phyloP scores from a whole-genome alignment of 2,888 invertebrate species.

The Chymomyza amoena region DNA sequence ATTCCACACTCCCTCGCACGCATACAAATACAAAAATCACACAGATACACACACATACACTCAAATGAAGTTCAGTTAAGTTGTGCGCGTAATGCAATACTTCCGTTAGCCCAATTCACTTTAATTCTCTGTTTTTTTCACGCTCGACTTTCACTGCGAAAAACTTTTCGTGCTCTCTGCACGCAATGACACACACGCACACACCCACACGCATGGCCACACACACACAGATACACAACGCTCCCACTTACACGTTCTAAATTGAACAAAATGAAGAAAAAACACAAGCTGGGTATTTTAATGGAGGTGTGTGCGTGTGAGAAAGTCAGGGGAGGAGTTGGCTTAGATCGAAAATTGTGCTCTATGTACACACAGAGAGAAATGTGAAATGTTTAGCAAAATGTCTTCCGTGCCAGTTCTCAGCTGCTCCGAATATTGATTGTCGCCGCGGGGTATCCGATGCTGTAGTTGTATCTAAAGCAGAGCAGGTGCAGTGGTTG shows the following conservation, averaged over 20 bases:
- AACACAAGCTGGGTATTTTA: neutral
- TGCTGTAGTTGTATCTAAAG: slow-evolving; percentile 22
- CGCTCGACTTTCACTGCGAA: slow-evolving; percentile 51
- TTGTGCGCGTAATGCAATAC: slow-evolving; percentile 9
- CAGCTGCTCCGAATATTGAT: slow-evolving; percentile 51
- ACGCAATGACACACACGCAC: neutral
- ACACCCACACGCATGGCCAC: neutral
- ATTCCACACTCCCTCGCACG: neutral
- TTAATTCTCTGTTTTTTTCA: slow-evolving; percentile 12
- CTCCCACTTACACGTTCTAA: slow-evolving; percentile 51
- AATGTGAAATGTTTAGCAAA: slow-evolving; percentile 69
- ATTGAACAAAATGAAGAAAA: slow-evolving; percentile 30
- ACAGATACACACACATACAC: neutral
- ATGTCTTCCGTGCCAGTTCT: slow-evolving; percentile 69
- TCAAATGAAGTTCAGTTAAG: neutral
- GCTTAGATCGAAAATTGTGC: slow-evolving; percentile 69
- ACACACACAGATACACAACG: neutral
- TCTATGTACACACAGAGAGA: slow-evolving; percentile 19
- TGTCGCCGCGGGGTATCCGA: slow-evolving; percentile 17
- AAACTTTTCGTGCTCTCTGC: slow-evolving; percentile 41
- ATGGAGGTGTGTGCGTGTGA: neutral
- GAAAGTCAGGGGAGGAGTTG: neutral
- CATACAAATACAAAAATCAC: neutral
- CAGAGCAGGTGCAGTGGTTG: slow-evolving; percentile 55
- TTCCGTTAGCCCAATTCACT: neutral